Evolutionary conservation across 30 jellyfish, hydroid and myxozoan genomes (phyloP), one percentile per base, ranked within the genome.

Genomic region (Cassiopea xamachana): DNA sequence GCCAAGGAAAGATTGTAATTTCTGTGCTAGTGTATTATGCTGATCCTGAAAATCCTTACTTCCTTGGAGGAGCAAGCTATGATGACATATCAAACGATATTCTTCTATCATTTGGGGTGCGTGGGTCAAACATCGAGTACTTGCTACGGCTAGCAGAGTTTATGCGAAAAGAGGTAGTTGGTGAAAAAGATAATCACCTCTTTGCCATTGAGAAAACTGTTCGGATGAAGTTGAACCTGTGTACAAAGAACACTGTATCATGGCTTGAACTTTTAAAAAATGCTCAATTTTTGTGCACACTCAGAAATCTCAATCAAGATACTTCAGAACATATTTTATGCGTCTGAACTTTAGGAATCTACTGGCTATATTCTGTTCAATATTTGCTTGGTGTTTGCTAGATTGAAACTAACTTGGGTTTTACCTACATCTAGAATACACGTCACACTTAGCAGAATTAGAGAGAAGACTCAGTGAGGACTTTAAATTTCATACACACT

Each of bases 121-220:
- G 89, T 15, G 99, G 99, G 43, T 90, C 92, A 44, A 95, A 92
- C 92, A 88, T 95, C 46, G 99, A 95, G 85, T 95, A 95, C 73
- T 73, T 95, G 39, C 78, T 95, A 16, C 92, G 97, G 1, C 86
- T 95, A 10, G 92, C 98, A 7, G 98, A 95, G 51, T 95, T 91
- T 73, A 95, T 91, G 98, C 87, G 97, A 60, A 93, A 72, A 10
- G 84, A 87, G 39, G 79, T 82, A 9, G 79, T 89, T 15, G 85
- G 78, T 60, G 97, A 75, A 64, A 81, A 89, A 14, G 99, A 95
- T 74, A 93, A 82, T 5, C 99, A 95, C 80, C 83, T 95, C 51
- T 92, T 55, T 69, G 85, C 69, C 55, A 19, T 95, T 13, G 98
- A 95, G 51, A 69, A 59, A 10, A 85, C 87, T 39, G 97, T 95